Evolutionary conservation across 1,140 invertebrate genomes (phyloP).

Genomic region (Ostrea edulis): DNA sequence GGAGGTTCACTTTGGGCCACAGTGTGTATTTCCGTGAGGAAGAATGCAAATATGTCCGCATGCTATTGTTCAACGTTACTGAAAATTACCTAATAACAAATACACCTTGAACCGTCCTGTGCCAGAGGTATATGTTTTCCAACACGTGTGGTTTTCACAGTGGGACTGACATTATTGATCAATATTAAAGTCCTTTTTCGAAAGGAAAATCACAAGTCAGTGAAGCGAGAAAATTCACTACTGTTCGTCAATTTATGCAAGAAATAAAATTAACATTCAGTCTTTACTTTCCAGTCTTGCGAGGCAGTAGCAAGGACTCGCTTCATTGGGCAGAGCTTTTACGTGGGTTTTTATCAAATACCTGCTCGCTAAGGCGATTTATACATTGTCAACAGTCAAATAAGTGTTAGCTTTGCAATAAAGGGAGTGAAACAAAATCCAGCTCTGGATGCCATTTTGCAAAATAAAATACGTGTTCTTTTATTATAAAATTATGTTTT

Average conservation of each 20-base stretch:
- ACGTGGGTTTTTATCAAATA: constrained; percentile 30
- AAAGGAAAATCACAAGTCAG: neutral
- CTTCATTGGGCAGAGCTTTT: neutral
- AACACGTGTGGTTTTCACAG: neutral
- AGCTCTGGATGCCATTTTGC: neutral
- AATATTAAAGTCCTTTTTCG: neutral
- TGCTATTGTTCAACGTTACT: neutral
- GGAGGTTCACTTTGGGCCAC: constrained; percentile 1
- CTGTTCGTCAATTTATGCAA: constrained; percentile 31
- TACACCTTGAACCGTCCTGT: neutral
- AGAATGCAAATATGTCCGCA: neutral
- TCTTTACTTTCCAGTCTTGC: neutral
- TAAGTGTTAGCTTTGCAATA: neutral
- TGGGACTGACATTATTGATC: neutral
- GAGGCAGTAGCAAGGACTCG: neutral
- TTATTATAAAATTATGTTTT: neutral
- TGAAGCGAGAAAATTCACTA: constrained; percentile 13
- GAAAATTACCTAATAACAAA: neutral
- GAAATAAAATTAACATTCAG: constrained; percentile 31
- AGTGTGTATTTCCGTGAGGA: neutral
- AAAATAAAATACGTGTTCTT: neutral
- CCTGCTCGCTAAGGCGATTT: constrained; percentile 12
- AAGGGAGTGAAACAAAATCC: neutral
- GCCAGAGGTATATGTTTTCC: neutral
- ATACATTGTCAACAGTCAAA: constrained; percentile 1